phyloP scores from a whole-genome alignment of 35 echinoderm and acorn worm species.

The Heliocidaris tuberculata region DNA sequence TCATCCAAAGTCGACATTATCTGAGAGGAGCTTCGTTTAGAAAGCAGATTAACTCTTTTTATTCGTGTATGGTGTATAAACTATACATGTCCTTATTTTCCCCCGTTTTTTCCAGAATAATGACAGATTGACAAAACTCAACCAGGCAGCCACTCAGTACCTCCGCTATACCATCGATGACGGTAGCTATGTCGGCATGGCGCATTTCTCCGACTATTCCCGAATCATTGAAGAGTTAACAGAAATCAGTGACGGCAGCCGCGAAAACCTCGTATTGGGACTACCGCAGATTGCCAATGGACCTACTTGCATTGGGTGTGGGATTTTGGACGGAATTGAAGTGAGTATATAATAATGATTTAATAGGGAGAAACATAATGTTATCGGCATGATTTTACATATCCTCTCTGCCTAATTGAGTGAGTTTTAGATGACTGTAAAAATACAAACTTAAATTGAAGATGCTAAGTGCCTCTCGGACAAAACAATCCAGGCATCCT shows the following conservation, averaged over 20 bases:
- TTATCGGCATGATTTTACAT: too few species aligned
- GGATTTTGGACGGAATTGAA: constrained; percentile 55
- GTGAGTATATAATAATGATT: background rate
- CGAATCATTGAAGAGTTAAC: background rate
- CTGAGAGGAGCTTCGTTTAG: too few species aligned
- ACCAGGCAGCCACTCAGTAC: constrained; percentile 47
- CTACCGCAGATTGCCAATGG: constrained; percentile 49
- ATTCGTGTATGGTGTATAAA: too few species aligned
- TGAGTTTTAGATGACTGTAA: too few species aligned
- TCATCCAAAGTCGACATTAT: too few species aligned
- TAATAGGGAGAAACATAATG: too few species aligned
- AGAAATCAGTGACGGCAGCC: constrained; percentile 39
- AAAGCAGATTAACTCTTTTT: too few species aligned
- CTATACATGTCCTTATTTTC: background rate
- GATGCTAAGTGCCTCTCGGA: background rate
- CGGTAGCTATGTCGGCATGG: constrained; percentile 46
- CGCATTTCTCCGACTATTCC: background rate
- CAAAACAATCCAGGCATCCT: background rate
- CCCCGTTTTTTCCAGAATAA: background rate
- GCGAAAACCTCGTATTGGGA: constrained; percentile 48
- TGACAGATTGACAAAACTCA: constrained; percentile 6
- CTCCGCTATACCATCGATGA: constrained; percentile 50
- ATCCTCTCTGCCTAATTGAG: too few species aligned
- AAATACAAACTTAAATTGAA: background rate
- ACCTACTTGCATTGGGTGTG: constrained; percentile 59